Conservation (phyloP, 2,113 vertebrate genomes). For the Perca flavescens region DNA sequence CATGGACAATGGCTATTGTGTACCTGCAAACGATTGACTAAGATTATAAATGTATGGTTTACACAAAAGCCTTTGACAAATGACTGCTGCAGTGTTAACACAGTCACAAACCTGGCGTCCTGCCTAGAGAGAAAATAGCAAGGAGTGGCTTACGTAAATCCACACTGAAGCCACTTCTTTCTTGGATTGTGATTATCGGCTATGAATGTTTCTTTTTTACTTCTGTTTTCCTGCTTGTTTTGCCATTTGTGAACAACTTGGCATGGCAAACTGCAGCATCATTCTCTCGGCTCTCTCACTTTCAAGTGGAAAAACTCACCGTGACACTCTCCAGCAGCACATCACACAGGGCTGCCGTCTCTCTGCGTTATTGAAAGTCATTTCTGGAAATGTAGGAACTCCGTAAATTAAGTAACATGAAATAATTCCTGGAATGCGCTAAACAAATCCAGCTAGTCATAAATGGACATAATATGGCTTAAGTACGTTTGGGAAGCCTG, state of each 20-base stretch:
- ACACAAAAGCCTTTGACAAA: slow-evolving; percentile 41
- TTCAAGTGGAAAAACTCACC: slow-evolving; percentile 50
- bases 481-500: neutral
- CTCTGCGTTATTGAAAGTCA: neutral
- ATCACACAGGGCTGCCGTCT: slow-evolving; percentile 4
- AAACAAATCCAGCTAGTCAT: slow-evolving; percentile 6
- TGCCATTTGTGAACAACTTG: slow-evolving; percentile 17
- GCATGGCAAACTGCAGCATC: slow-evolving; percentile 18
- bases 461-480: neutral
- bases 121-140: slow-evolving; percentile 23
- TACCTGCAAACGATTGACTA: slow-evolving; percentile 31
- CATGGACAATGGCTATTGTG: slow-evolving; percentile 37
- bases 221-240: slow-evolving; percentile 22
- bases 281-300: neutral
- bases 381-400: slow-evolving; percentile 8
- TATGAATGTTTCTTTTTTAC: neutral
- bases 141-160: neutral
- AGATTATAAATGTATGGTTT: slow-evolving; percentile 43
- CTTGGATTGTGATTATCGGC: neutral
- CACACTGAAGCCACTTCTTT: slow-evolving; percentile 7
- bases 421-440: slow-evolving; percentile 15
- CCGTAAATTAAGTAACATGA: slow-evolving; percentile 12
- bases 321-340: slow-evolving; percentile 13
- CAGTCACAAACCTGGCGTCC: slow-evolving; percentile 15
- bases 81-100: slow-evolving; percentile 24